Percentiles rank a stretch among this genome's conserved stretches.
Conservation (phyloP, 35 echinoderm and acorn worm species). For the Amphiura filiformis region DNA sequence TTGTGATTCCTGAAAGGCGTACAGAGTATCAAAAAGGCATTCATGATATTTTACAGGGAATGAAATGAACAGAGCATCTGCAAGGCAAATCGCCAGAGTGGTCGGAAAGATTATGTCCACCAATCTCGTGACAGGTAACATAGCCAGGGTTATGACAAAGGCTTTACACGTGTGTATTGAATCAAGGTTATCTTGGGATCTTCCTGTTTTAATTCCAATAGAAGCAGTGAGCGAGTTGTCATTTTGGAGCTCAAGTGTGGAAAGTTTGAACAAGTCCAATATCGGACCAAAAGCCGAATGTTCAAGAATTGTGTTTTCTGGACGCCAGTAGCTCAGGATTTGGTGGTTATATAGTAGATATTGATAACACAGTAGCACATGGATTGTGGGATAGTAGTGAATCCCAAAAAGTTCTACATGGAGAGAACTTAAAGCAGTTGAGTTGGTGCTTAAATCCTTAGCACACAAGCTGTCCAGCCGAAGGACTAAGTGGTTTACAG, state of each 20-base stretch:
- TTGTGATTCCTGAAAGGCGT: not conserved
- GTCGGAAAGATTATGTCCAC: not conserved
- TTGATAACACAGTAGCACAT: not conserved
- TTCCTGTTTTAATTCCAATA: not conserved
- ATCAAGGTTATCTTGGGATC: not conserved
- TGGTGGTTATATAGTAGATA: slow-evolving; percentile 2
- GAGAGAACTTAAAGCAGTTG: slow-evolving; percentile 28
- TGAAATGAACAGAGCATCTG: not conserved
- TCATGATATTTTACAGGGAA: not conserved
- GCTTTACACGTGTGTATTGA: not conserved
- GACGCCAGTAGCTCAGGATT: not conserved
- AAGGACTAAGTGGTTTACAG: slow-evolving; percentile 11
- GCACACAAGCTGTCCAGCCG: not conserved
- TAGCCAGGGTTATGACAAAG: slow-evolving; percentile 15
- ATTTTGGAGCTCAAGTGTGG: not conserved
- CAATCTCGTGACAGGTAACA: slow-evolving; percentile 9
- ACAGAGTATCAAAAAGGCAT: not conserved
- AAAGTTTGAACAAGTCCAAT: not conserved
- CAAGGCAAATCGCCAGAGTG: not conserved
- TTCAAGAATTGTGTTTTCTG: slow-evolving; percentile 9
- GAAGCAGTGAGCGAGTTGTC: not conserved
- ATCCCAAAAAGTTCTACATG: slow-evolving; percentile 17
- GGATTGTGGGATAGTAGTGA: not conserved
- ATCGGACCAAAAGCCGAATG: not conserved
- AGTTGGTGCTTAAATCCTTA: slow-evolving; percentile 17